Evolutionary conservation across 2,888 invertebrate species (phyloP).

Genomic region (Daptonema setosum): DNA sequence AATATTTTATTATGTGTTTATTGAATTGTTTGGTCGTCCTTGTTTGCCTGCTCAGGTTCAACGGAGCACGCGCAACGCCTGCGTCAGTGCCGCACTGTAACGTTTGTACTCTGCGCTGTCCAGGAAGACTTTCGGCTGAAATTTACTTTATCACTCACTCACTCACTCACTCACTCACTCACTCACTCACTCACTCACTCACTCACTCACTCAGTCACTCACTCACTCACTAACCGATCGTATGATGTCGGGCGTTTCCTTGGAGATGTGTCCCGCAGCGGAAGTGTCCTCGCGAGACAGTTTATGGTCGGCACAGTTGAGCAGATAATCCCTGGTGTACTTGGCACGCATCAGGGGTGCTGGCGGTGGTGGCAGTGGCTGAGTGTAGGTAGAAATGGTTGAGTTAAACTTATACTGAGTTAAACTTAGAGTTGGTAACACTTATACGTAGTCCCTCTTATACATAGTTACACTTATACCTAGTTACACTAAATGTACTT

Average conservation of each 20-base stretch:
- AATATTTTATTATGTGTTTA: too few species aligned
- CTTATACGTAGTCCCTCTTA: too few species aligned
- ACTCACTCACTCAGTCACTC: conserved; percentile 11
- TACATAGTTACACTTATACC: too few species aligned
- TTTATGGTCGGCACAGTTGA: conserved; percentile 38
- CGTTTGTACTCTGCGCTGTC: background rate
- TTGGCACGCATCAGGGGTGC: conserved; percentile 3
- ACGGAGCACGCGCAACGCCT: background rate
- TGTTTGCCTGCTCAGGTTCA: too few species aligned
- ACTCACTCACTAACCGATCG: conserved; percentile 11
- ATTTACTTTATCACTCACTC: background rate
- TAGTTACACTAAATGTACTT: too few species aligned
- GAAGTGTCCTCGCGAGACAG: conserved; percentile 35
- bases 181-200: conserved; percentile 10
- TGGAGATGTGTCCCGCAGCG: conserved; percentile 37
- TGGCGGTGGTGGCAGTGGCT: background rate
- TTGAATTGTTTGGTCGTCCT: too few species aligned
- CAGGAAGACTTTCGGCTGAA: background rate
- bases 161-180: conserved; percentile 10
- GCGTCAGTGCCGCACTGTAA: background rate
- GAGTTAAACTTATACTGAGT: too few species aligned
- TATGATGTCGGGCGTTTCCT: conserved; percentile 35
- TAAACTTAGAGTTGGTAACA: too few species aligned
- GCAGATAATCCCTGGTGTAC: conserved; percentile 25
- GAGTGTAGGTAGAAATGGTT: background rate